phyloP scores from a whole-genome alignment of 1,140 invertebrate genomes.

The Drosophila pachea region DNA sequence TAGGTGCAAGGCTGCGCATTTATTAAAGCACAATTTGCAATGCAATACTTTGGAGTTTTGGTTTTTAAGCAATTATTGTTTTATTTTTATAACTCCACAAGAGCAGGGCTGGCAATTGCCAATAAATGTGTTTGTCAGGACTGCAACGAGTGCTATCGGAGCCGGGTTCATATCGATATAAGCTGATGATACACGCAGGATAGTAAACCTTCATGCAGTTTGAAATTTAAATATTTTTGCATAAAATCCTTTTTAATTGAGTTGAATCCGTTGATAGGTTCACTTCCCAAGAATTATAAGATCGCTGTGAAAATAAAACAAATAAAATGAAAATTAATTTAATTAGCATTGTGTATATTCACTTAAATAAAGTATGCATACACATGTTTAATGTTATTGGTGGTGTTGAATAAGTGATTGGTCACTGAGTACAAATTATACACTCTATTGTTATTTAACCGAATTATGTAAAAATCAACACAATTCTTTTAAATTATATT shows the following conservation, averaged over 20 bases:
- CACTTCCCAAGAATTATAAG: too few relatives aligned
- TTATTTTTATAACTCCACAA: conserved; percentile 36
- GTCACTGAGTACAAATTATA: too few relatives aligned
- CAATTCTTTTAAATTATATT: background rate
- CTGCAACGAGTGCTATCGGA: conserved; percentile 14
- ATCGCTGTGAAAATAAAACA: too few relatives aligned
- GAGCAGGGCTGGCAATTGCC: conserved; percentile 37
- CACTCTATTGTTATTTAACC: too few relatives aligned
- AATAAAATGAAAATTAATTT: too few relatives aligned
- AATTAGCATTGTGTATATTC: too few relatives aligned
- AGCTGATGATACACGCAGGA: background rate
- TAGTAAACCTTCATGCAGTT: background rate
- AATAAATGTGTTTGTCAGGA: conserved; percentile 22
- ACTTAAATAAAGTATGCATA: too few relatives aligned
- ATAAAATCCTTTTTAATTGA: background rate
- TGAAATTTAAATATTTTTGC: background rate
- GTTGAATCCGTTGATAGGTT: too few relatives aligned
- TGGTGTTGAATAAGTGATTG: too few relatives aligned
- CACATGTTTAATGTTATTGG: too few relatives aligned
- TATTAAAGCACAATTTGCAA: conserved; percentile 2
- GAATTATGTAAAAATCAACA: too few relatives aligned
- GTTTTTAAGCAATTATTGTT: conserved; percentile 22
- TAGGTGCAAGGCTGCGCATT: background rate
- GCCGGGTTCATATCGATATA: conserved; percentile 1
- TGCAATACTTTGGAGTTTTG: conserved; percentile 7